Percentiles rank a stretch among this genome's conserved stretches.
These are phyloP conservation scores for Caprella mutica DNA, from an alignment of 2,888 invertebrate genomes.

Conservation along the genomic window DNA sequence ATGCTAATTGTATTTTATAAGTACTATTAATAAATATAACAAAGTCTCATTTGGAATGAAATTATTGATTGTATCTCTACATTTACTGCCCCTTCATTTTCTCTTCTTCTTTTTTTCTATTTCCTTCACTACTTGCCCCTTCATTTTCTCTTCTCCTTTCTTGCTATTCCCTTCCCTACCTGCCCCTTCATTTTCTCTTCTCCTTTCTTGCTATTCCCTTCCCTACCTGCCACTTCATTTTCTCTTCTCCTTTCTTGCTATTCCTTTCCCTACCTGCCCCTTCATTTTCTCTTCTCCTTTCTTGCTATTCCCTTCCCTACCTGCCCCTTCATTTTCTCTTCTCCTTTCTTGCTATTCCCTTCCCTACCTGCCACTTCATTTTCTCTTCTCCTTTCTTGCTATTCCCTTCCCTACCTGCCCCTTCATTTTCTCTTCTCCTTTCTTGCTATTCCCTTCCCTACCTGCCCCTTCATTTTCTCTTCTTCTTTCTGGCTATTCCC, in stretches of 20 bases:
- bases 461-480: no score
- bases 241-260: neutral
- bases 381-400: no score
- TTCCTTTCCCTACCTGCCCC: constrained; percentile 5
- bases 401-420: no score
- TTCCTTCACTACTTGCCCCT: neutral
- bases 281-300: neutral
- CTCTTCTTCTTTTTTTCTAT: neutral
- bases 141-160: neutral
- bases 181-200: neutral
- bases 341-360: no score
- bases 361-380: no score
- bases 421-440: no score
- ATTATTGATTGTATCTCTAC: neutral
- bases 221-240: neutral
- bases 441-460: no score
- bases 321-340: no score
- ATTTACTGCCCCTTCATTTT: neutral
- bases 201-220: neutral
- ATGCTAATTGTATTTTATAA: no score
- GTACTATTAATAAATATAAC: neutral
- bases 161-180: neutral
- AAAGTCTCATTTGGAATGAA: neutral
- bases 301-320: no score
- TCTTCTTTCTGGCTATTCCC: no score